A percentile compares a stretch with the other conserved stretches of the same genome.
These are phyloP conservation scores for Nyctalus aviator DNA, from an alignment of 2,797 vertebrate genomes.

Conservation along the genomic window DNA sequence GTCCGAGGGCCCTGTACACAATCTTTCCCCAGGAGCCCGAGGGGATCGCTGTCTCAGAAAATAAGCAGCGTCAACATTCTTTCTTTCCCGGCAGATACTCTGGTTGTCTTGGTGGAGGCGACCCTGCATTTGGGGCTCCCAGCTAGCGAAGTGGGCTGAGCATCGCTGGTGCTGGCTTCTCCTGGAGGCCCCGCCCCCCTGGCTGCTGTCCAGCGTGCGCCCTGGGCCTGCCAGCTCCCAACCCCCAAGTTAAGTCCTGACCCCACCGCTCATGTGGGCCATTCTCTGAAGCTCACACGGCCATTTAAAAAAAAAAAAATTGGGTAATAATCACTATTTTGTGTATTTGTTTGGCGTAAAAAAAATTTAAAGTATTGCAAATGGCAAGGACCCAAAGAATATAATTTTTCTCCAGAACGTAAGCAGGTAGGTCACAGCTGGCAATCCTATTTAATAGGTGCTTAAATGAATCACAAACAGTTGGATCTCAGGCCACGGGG, in stretches of 20 bases:
- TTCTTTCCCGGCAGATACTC: neutral
- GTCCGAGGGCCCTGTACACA: neutral
- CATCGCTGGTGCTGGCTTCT: rapidly evolving
- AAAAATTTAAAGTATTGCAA: neutral
- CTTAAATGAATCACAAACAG: neutral
- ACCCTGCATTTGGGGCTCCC: rapidly evolving
- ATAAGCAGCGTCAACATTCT: neutral
- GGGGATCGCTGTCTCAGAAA: neutral
- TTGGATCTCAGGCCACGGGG: slow-evolving; percentile 16
- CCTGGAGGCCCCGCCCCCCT: neutral
- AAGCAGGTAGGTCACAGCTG: neutral
- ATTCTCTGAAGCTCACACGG: neutral
- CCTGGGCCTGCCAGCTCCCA: neutral
- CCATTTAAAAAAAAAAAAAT: neutral
- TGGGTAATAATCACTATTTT: neutral
- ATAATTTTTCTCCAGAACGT: neutral
- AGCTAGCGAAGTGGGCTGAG: neutral
- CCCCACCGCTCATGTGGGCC: neutral
- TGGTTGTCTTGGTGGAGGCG: neutral
- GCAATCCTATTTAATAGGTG: neutral
- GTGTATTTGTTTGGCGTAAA: neutral
- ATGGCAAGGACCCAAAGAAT: neutral
- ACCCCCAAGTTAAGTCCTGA: neutral
- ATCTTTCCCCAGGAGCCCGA: neutral
- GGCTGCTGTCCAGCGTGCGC: neutral